phyloP scores from a whole-genome alignment of 2,113 vertebrate genomes.

The Emydura subglobosa region DNA sequence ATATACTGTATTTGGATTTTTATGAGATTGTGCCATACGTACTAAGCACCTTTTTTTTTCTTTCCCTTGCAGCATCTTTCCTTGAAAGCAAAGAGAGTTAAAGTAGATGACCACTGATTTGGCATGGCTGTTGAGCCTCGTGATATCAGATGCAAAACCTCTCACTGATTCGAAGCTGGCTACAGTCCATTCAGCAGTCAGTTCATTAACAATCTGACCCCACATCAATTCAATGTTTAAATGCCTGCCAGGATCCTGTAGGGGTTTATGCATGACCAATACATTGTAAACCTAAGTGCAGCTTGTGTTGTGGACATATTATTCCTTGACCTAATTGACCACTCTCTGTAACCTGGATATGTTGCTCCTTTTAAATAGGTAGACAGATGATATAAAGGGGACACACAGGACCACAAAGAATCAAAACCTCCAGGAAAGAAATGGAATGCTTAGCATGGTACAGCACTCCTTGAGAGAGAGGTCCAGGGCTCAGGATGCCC shows the following conservation, averaged over 20 bases:
- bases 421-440: conserved; percentile 23
- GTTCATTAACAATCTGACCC: conserved; percentile 33
- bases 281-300: conserved; percentile 60
- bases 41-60: background rate
- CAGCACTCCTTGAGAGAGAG: background rate
- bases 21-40: background rate
- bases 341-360: conserved; percentile 39
- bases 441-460: background rate
- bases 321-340: conserved; percentile 46
- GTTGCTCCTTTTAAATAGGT: conserved; percentile 68
- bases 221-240: conserved; percentile 41
- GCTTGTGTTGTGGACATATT: conserved; percentile 26
- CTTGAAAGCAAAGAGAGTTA: conserved; percentile 82
- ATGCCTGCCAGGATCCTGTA: conserved; percentile 63
- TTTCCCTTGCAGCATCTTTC: conserved; percentile 82
- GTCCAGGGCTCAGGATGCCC: conserved; percentile 28
- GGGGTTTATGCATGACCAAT: conserved; percentile 63
- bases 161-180: conserved; percentile 45
- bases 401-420: conserved; percentile 22
- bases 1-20: background rate
- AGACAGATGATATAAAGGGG: conserved; percentile 43
- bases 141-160: conserved; percentile 40
- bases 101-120: conserved; percentile 81
- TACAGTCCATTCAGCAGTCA: conserved; percentile 59
- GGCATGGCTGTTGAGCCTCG: background rate